Percentiles rank a stretch among this genome's conserved stretches.
These are phyloP conservation scores for Girardinichthys multiradiatus DNA, from an alignment of 2,113 vertebrate genomes.

Conservation along the genomic window DNA sequence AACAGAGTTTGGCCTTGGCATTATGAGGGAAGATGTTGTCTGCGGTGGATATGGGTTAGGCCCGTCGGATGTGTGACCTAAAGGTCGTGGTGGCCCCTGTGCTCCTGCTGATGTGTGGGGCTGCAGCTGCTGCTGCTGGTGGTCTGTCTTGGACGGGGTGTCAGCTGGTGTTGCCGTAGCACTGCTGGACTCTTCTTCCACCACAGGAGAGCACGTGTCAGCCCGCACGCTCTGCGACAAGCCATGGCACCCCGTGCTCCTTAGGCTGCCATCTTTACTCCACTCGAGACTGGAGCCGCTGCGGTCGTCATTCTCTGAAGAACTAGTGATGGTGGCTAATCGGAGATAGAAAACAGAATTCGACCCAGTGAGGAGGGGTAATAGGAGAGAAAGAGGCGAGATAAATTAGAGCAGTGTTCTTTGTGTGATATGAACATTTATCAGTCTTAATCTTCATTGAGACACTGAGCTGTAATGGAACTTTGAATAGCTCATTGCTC, in stretches of 20 bases:
- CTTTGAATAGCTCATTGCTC: slow-evolving; percentile 33
- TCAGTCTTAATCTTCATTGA: slow-evolving; percentile 31
- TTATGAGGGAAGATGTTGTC: slow-evolving; percentile 86
- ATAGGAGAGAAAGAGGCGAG: slow-evolving; percentile 7
- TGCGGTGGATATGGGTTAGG: slow-evolving; percentile 85
- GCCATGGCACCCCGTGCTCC: slow-evolving; percentile 85
- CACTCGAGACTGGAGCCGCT: slow-evolving; percentile 98
- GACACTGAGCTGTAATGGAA: slow-evolving; percentile 36
- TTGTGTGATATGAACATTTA: slow-evolving; percentile 33
- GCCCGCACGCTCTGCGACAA: slow-evolving; percentile 84
- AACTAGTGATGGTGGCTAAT: slow-evolving; percentile 97
- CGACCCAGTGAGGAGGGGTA: slow-evolving; percentile 9
- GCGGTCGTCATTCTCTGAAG: slow-evolving; percentile 97
- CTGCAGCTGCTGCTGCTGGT: slow-evolving; percentile 61
- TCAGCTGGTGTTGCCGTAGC: slow-evolving; percentile 73
- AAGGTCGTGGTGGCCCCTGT: slow-evolving; percentile 29
- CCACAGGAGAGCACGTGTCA: slow-evolving; percentile 95
- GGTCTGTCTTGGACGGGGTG: slow-evolving; percentile 77
- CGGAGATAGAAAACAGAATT: not conserved
- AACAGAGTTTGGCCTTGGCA: slow-evolving; percentile 98
- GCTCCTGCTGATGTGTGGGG: slow-evolving; percentile 65
- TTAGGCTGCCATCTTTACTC: slow-evolving; percentile 92
- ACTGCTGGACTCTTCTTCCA: slow-evolving; percentile 87
- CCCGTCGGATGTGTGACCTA: slow-evolving; percentile 82
- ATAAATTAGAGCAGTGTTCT: slow-evolving; percentile 5